phyloP scores from a whole-genome alignment of 2,797 vertebrate genomes.

The Acridotheres tristis region DNA sequence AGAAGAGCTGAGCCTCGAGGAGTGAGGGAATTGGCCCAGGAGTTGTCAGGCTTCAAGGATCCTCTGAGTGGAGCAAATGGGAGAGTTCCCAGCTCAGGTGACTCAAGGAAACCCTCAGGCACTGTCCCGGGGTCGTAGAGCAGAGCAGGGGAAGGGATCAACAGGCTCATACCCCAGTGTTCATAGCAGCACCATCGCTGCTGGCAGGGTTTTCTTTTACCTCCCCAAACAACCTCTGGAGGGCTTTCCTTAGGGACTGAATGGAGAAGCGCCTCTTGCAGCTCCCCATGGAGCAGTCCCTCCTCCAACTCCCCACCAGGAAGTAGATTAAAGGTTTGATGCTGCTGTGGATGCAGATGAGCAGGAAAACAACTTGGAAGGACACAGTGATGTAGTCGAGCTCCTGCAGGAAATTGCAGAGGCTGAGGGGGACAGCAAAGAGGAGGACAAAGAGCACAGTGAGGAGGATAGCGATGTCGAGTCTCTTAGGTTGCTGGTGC shows the following conservation, averaged over 20 bases:
- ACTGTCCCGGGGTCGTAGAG: neutral
- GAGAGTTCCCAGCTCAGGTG: neutral
- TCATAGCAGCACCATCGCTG: neutral
- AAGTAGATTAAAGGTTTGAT: neutral
- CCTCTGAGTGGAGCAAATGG: neutral
- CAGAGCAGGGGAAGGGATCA: neutral
- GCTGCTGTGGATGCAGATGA: neutral
- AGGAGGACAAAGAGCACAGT: neutral
- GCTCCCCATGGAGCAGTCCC: too few species aligned
- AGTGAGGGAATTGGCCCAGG: neutral
- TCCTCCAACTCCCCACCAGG: neutral
- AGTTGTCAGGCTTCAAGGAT: neutral
- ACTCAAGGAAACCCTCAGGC: neutral
- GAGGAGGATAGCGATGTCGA: neutral
- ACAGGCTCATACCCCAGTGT: neutral
- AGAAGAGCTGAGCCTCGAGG: neutral
- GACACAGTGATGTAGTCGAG: rapidly evolving
- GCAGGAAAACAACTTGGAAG: too few species aligned
- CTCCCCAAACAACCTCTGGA: neutral
- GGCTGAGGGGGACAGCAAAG: too few species aligned
- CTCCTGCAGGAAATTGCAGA: neutral
- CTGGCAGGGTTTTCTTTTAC: neutral
- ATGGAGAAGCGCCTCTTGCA: too few species aligned
- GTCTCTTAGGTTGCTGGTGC: neutral
- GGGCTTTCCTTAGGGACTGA: too few species aligned